Evolutionary conservation across 1,140 invertebrate genomes (phyloP).

Genomic region (Trichonephila clavipes): DNA sequence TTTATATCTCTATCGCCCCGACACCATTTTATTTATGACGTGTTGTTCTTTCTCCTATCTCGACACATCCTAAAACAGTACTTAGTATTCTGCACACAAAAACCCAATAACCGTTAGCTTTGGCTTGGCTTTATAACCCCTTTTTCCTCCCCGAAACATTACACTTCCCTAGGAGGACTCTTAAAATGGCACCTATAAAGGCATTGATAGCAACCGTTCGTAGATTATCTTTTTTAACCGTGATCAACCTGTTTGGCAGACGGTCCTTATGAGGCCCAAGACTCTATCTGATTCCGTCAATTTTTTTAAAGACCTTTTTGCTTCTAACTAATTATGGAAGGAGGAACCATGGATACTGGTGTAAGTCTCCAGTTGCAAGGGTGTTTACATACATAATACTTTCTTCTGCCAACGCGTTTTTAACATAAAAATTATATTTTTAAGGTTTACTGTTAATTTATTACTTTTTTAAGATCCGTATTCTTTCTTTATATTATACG

Average conservation of each 20-base stretch:
- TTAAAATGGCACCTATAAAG: slow-evolving; percentile 63
- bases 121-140: slow-evolving; percentile 60
- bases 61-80: slow-evolving; percentile 62
- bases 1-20: slow-evolving; percentile 51
- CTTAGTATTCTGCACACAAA: slow-evolving; percentile 71
- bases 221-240: slow-evolving; percentile 72
- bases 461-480: no score
- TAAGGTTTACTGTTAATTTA: no score
- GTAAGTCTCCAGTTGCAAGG: neutral
- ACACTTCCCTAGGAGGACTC: neutral
- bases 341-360: neutral
- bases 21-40: slow-evolving; percentile 60
- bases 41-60: slow-evolving; percentile 56
- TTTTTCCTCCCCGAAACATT: slow-evolving; percentile 24
- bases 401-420: no score
- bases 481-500: no score
- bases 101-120: slow-evolving; percentile 74
- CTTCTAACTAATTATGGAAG: neutral
- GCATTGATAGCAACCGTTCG: slow-evolving; percentile 59
- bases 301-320: slow-evolving; percentile 29
- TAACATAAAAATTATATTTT: no score
- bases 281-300: neutral
- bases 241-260: slow-evolving; percentile 9
- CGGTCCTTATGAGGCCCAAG: neutral
- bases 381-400: no score